phyloP scores from a whole-genome alignment of 1,140 invertebrate species.

The Drosophila tsacasi region DNA sequence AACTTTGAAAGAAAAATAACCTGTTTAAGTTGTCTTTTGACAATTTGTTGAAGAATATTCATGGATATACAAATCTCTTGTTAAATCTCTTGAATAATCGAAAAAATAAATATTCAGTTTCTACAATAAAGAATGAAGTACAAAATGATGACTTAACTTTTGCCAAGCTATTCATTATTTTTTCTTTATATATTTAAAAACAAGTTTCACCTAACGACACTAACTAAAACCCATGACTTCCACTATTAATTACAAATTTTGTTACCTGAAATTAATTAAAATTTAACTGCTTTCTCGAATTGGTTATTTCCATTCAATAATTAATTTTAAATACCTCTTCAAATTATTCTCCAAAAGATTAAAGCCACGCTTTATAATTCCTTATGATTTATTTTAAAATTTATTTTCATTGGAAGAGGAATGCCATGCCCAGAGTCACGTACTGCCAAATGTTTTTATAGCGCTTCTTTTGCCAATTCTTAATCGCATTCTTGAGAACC shows the following conservation, averaged over 20 bases:
- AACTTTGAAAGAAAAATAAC: background rate
- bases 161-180: background rate
- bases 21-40: background rate
- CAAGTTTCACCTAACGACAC: background rate
- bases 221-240: background rate
- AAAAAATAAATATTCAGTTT: background rate
- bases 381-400: background rate
- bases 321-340: background rate
- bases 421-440: slow-evolving; percentile 7
- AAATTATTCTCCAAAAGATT: background rate
- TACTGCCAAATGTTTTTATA: slow-evolving; percentile 16
- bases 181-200: background rate
- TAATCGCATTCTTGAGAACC: background rate
- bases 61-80: too few species aligned
- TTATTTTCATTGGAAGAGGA: background rate
- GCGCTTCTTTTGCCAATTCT: background rate
- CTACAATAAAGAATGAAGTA: background rate
- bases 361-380: background rate
- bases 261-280: background rate
- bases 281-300: background rate
- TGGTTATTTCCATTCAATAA: background rate
- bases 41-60: background rate
- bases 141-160: background rate
- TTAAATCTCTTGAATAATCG: too few species aligned
- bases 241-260: background rate